Evolutionary conservation across 1,140 invertebrate genomes (phyloP).

Genomic region (roundworm (Caenorhabditis elegans)): WBcel235 BX284605.5:6359001-6359500

Average conservation of each 20-base stretch:
- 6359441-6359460: neutral
- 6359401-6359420: slow-evolving; percentile 27
- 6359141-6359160: slow-evolving; percentile 38
- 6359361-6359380: slow-evolving; percentile 21
- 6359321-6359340: too few species aligned
- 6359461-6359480: neutral
- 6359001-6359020: slow-evolving; percentile 30
- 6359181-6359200: slow-evolving; percentile 43
- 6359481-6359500: neutral
- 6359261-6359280: neutral
- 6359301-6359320: too few species aligned
- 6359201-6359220: slow-evolving; percentile 44
- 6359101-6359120: neutral
- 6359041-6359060: slow-evolving; percentile 20
- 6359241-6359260: neutral
- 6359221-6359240: slow-evolving; percentile 27
- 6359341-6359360: neutral
- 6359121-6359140: neutral
- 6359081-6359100: slow-evolving; percentile 19
- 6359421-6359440: slow-evolving; percentile 24
- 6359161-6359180: slow-evolving; percentile 41
- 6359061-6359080: neutral
- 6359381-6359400: slow-evolving; percentile 15
- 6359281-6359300: neutral
- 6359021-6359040: slow-evolving; percentile 21